Evolutionary conservation across 2,888 invertebrate species (phyloP), one percentile per base, ranked within the genome.

Genomic region (Lagria hirta): DNA sequence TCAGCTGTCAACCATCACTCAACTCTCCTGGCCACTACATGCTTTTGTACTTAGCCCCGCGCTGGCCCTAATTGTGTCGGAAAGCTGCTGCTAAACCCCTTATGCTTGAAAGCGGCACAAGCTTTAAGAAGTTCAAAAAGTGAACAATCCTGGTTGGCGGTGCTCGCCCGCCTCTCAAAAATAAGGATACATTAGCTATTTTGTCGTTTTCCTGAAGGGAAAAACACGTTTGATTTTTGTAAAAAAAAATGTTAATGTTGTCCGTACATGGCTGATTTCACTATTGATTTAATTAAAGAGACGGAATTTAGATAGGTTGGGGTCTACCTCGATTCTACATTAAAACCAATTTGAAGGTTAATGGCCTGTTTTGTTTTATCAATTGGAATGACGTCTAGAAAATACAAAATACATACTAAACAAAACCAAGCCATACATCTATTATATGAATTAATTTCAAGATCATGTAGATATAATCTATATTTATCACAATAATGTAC

Each of bases 1-100:
- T 70, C 70, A 69, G 69, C 68, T 69, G 70, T 70, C 70, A 69
- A 61, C 69, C 70, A 71, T 72, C 72, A 71, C 71, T 72, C 72
- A 70, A 59, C 65, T 62, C 63, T 65, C 64, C 61, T 53, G 66
- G 66, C 70, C 68, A 62, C 69, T 70, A 73, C 72, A 73, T 65
- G 73, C 67, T 72, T 73, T 72, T 73, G 68, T 72, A 73, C 73
- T 73, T 73, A 73, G 71, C 65, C 67, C 66, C 64, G 58, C 60
- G 63, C 62, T 61, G 57, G 60, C 60, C 66, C 71, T 72, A 71
- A 71, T 72, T 72, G 70, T 68, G 69, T 66, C 65, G 68, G 68
- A 68, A 69, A 69, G 68, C 68, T 55, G 57, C 55, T 50, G 43
- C 40, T 32, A 51, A 40, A 49, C 49, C 48, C 37, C 49, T 35